phyloP scores from a whole-genome alignment of 2,888 invertebrate species.

The Cecidostiba fungosa region DNA sequence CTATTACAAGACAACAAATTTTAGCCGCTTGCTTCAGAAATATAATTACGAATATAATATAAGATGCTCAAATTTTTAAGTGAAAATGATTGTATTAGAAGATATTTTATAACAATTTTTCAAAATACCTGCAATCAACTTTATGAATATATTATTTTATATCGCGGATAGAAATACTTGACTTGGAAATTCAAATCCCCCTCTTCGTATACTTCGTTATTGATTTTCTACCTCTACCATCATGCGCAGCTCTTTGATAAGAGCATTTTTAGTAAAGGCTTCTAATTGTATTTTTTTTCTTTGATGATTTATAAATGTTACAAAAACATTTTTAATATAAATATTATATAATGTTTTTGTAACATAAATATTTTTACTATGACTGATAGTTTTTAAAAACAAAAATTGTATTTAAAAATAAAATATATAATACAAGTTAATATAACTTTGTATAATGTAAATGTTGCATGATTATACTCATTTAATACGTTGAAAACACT shows the following conservation, averaged over 20 bases:
- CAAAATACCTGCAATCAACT: background rate
- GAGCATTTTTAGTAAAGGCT: constrained; percentile 28
- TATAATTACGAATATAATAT: too few relatives aligned
- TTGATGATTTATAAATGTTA: background rate
- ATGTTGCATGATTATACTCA: background rate
- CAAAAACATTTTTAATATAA: background rate
- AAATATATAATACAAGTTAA: background rate
- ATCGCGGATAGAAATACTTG: constrained; percentile 18
- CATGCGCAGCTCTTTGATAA: constrained; percentile 33
- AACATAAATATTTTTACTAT: too few relatives aligned
- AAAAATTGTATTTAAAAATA: background rate
- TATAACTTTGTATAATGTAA: background rate
- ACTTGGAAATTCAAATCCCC: constrained; percentile 47
- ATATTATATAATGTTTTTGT: too few relatives aligned
- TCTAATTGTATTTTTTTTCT: background rate
- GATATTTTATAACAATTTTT: background rate
- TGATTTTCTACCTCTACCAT: constrained; percentile 53
- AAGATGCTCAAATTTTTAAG: too few relatives aligned
- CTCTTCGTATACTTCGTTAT: constrained; percentile 40
- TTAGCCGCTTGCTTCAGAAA: too few relatives aligned
- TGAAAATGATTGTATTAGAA: background rate
- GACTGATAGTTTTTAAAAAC: too few relatives aligned
- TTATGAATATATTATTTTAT: constrained; percentile 23
- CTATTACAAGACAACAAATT: too few relatives aligned
- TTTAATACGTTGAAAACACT: background rate